Percentiles rank a stretch among this genome's conserved stretches.
Conservation (phyloP, 1,140 invertebrate species). For the Mizuhopecten yessoensis region DNA sequence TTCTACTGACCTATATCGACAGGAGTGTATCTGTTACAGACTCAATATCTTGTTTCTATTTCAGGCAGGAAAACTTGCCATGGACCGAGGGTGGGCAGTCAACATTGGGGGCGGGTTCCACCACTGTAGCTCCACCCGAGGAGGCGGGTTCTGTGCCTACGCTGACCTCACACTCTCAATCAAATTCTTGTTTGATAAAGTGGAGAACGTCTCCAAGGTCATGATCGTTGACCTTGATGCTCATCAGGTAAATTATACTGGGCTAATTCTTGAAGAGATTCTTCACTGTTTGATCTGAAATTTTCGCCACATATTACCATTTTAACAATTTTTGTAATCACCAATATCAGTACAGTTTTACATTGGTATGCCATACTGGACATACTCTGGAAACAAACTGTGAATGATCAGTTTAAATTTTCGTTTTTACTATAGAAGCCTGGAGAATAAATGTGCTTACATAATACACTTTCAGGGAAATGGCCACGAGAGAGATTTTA, state of each 20-base stretch:
- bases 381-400: too few relatives aligned
- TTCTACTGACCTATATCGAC: too few relatives aligned
- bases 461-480: constrained; percentile 87
- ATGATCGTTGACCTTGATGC: constrained; percentile 96
- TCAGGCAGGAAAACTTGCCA: constrained; percentile 89
- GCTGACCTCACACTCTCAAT: constrained; percentile 93
- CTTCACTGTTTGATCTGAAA: too few relatives aligned
- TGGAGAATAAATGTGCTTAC: too few relatives aligned
- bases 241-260: constrained; percentile 86
- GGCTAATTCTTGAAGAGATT: too few relatives aligned
- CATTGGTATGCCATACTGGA: too few relatives aligned
- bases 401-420: too few relatives aligned
- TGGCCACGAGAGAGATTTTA: constrained; percentile 93
- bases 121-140: constrained; percentile 89
- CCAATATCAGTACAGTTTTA: too few relatives aligned
- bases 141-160: constrained; percentile 94
- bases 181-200: constrained; percentile 86
- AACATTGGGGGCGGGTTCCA: constrained; percentile 93
- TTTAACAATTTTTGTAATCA: too few relatives aligned
- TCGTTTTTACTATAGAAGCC: too few relatives aligned
- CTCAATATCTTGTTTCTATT: constrained; percentile 40
- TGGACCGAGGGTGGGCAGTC: constrained; percentile 93
- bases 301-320: too few relatives aligned
- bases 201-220: constrained; percentile 85
- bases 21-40: too few relatives aligned